These are phyloP conservation scores for Crypturellus undulatus DNA, from an alignment of 2,113 vertebrate species.

Conservation along the genomic window DNA sequence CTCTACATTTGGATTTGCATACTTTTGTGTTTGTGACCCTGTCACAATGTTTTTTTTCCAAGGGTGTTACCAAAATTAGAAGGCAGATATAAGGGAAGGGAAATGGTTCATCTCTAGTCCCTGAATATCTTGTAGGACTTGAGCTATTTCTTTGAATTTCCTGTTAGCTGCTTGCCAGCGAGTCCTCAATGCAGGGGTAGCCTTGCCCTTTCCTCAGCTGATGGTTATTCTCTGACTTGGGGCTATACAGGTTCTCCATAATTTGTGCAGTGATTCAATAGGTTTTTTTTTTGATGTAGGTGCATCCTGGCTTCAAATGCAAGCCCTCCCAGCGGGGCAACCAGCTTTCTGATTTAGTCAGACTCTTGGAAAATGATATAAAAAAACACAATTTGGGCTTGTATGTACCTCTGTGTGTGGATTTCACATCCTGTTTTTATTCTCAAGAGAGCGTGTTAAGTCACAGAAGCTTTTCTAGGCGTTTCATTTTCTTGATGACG, in stretches of 20 bases:
- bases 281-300: background rate
- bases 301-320: background rate
- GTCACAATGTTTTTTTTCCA: conserved; percentile 21
- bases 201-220: background rate
- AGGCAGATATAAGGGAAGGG: conserved; percentile 20
- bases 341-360: background rate
- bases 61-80: background rate
- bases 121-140: background rate
- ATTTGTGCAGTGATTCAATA: background rate
- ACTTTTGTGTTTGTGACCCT: background rate
- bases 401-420: background rate
- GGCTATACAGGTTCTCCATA: background rate
- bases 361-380: background rate
- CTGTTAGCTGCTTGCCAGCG: background rate
- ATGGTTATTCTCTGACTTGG: background rate
- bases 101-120: background rate
- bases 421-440: background rate
- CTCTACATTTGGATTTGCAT: background rate
- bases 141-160: background rate
- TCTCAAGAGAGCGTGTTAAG: background rate
- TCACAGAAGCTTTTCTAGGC: background rate
- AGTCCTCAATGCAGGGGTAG: background rate
- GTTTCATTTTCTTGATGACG: background rate
- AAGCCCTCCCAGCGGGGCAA: background rate
- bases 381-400: background rate